phyloP scores from a whole-genome alignment of 2,888 invertebrate species.

The Lepetodrilus schrolli region DNA sequence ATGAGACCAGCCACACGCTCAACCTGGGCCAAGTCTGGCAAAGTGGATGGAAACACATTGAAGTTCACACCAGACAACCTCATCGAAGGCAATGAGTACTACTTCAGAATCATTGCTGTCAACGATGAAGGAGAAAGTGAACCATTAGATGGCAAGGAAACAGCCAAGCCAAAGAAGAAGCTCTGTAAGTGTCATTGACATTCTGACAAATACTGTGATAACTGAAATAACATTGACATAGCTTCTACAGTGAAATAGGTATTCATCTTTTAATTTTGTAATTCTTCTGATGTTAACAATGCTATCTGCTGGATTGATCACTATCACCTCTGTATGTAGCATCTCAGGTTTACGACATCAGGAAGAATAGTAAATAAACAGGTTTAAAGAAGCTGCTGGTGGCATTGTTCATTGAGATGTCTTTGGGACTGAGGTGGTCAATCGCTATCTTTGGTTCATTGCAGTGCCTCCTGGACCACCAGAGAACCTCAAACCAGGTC shows the following conservation, averaged over 20 bases:
- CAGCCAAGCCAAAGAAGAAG: conserved; percentile 58
- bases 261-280: no score
- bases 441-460: no score
- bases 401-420: no score
- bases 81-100: conserved; percentile 86
- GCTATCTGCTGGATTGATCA: no score
- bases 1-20: conserved; percentile 85
- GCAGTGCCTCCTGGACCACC: conserved; percentile 70
- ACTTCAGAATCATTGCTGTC: conserved; percentile 89
- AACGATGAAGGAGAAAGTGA: conserved; percentile 90
- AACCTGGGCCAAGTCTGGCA: conserved; percentile 83
- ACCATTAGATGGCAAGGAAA: conserved; percentile 76
- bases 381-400: no score
- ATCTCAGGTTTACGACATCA: no score
- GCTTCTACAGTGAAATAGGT: no score
- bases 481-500: conserved; percentile 44
- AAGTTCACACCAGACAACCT: conserved; percentile 78
- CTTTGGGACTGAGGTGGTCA: no score
- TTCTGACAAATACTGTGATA: no score
- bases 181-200: conserved; percentile 53
- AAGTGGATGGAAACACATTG: conserved; percentile 49
- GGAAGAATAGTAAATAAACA: no score
- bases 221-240: neutral
- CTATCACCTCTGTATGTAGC: no score
- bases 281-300: no score